A percentile compares a stretch with the other conserved stretches of the same genome.
phyloP scores from a whole-genome alignment of 2,113 vertebrate species.

The Odobenus rosmarus region DNA sequence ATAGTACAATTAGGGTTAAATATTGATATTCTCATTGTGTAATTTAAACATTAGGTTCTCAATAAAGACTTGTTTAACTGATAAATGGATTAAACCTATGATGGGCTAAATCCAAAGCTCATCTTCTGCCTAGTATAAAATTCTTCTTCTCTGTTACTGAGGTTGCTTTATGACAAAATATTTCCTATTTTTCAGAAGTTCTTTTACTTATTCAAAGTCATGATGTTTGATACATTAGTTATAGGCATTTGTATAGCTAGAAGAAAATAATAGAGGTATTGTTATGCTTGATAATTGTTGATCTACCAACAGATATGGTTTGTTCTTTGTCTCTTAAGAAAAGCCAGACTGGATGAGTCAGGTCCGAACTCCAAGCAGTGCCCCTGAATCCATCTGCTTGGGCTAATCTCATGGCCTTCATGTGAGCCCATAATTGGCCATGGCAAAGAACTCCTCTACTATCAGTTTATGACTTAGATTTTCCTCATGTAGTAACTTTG shows the following conservation, averaged over 20 bases:
- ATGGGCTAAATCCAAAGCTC: background rate
- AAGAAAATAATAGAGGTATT: conserved; percentile 29
- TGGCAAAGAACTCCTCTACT: background rate
- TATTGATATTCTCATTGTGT: background rate
- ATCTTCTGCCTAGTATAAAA: background rate
- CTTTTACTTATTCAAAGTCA: background rate
- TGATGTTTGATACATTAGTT: background rate
- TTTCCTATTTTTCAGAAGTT: background rate
- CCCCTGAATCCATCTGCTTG: background rate
- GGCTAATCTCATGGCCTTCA: background rate
- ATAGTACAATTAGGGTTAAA: background rate
- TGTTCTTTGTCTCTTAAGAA: conserved; percentile 20
- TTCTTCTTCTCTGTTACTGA: background rate
- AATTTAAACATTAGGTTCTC: conserved; percentile 28
- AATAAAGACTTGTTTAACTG: conserved; percentile 6
- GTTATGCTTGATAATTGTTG: background rate
- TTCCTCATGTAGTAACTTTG: background rate
- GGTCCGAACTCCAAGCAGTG: background rate
- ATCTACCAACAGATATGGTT: background rate
- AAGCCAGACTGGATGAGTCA: background rate
- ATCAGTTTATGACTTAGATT: background rate
- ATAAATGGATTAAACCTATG: conserved; percentile 12
- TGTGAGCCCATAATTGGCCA: background rate
- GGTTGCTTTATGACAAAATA: background rate
- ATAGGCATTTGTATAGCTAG: background rate